Base-by-base conservation (phyloP, 2,797 vertebrate species). In the Galaxias olidus region DNA sequence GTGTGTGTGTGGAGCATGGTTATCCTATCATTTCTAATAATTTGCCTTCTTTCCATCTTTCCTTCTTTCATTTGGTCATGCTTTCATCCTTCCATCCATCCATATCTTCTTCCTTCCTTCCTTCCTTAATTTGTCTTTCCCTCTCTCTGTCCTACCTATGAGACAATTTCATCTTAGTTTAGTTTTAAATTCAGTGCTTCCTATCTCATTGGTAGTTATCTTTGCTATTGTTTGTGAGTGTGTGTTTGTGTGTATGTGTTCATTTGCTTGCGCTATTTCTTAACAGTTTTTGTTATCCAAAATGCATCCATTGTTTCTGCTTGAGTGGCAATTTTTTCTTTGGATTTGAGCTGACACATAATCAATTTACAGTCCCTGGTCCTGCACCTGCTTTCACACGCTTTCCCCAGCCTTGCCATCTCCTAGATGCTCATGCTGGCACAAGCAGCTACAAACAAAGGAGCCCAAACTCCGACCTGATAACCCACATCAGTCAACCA, bases 1-100 rank as follows among this genome's bases (percentile, higher is more conserved):
- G 57, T 59, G 57, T 61, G 47, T 50, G 30, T 50, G 20, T 61
- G 47, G n/a, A n/a, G n/a, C n/a, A n/a, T n/a, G n/a, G n/a, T n/a
- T n/a, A n/a, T n/a, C n/a, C n/a, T n/a, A n/a, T n/a, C n/a, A n/a
- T n/a, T n/a, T n/a, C n/a, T n/a, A n/a, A n/a, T n/a, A n/a, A n/a
- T n/a, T n/a, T 30, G 2, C 30, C 30, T 30, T 30, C 30, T 6
- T 30, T 30, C 30, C 30, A 3, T 30, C 30, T 6, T 30, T 30
- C 30, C 30, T 30, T 30, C 30, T 6, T 30, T 30, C 30, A 30
- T 3, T 30, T 6, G 30, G 2, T 30, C n/a, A n/a, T n/a, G 2
- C 30, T 30, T 30, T 6, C 30, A 3, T 30, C 30, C 30, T 30
- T 30, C 30, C 30, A 3, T 30, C 30, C 30, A 3, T 30, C 30